Percentiles rank a stretch among this genome's conserved stretches.
Conservation (phyloP, 2,113 vertebrate genomes). For the Rhegmatorhina hoffmannsi region DNA sequence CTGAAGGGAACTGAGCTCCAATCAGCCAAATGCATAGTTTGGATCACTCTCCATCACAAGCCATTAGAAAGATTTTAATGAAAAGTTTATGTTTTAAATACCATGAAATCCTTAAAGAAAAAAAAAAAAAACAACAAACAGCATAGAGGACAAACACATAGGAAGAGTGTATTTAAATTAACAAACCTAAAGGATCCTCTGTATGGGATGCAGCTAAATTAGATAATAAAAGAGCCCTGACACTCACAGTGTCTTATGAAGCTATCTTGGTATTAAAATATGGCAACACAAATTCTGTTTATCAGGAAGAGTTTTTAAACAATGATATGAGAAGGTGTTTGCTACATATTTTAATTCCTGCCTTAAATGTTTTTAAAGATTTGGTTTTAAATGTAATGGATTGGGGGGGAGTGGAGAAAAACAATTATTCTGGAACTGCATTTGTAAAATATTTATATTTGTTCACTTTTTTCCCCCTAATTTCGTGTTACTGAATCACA, state of each 20-base stretch:
- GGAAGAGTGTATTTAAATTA: not conserved
- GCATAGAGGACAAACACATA: not conserved
- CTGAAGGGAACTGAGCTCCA: not conserved
- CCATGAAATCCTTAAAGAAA: not conserved
- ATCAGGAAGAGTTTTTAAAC: not conserved
- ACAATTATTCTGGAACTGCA: not conserved
- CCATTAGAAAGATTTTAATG: not conserved
- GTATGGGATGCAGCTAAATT: not conserved
- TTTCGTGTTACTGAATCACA: not conserved
- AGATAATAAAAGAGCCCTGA: not conserved
- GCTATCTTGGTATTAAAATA: conserved; percentile 8
- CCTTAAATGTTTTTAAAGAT: not conserved
- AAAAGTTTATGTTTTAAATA: not conserved
- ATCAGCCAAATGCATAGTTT: not conserved
- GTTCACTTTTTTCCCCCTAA: not conserved
- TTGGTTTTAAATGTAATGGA: accelerated
- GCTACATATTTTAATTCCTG: not conserved
- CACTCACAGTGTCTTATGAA: not conserved
- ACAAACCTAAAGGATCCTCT: not conserved
- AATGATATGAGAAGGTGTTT: not conserved
- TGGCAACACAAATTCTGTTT: not conserved
- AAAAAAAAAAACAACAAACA: not conserved
- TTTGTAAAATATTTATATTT: not conserved
- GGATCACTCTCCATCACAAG: not conserved
- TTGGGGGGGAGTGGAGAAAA: not conserved